Base-by-base conservation (phyloP, 2,797 vertebrate species). In the Clarias fuscus region DNA sequence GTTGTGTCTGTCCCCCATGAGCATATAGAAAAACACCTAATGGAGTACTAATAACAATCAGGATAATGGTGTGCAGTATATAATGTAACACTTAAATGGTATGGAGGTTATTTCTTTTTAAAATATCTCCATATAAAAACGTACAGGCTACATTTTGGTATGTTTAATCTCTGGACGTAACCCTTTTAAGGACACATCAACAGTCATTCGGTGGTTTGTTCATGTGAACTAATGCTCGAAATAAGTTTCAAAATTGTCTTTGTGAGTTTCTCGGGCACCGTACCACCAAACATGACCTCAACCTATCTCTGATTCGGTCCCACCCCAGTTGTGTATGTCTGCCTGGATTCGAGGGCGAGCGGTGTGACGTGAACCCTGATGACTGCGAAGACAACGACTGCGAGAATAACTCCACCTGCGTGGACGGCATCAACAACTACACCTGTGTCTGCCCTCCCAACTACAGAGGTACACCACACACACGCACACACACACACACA, bases 381-480 rank as follows among this genome's bases (percentile, higher is more conserved):
- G 98, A 99, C 92, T 99, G 98, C 6, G 98, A 99, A 90, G 98
- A 99, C 93, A 98, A 99, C 0, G 97, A 99, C 93, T 99, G 98
- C 0, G 98, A 99, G 92, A 99, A 99, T 94, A 99, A 98, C 85
- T 96, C 98, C 85, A 99, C 98, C 0, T 99, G 98, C 53, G 92
- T 98, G 62, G 98, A 99, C 2, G 98, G 98, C 56, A 93, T 98
- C 94, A 98, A 99, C 95, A 99, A 99, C 95, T 99, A 99, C 33
- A 96, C 95, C 84, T 99, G 98, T 71, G 73, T 98, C 88, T 99
- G 98, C 86, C 96, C 95, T 0, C 96, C 96, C 3, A 98, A 99
- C 92, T 98, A 97, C 92, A 95, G 94, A 90, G 96, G 96, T 97
- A 92, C 58, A 62, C 73, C 53, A 62, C 65, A 27, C 53, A 77